Conservation (phyloP, 2,888 invertebrate genomes). For the Drosophila anomalata region DNA sequence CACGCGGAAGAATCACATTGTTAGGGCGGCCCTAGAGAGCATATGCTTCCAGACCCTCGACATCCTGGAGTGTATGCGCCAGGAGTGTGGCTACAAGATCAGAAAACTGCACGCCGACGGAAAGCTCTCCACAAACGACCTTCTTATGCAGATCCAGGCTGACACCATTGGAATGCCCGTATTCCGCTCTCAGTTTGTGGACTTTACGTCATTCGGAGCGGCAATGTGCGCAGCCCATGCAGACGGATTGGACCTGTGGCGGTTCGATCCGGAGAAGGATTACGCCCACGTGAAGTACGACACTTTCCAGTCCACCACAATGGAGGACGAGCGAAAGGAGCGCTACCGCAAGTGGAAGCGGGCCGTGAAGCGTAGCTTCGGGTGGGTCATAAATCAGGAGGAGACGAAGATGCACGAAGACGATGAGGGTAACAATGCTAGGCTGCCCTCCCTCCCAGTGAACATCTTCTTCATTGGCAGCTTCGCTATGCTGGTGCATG, state of each 20-base stretch:
- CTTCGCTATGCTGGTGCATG: constrained; percentile 86
- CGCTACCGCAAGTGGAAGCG: constrained; percentile 97
- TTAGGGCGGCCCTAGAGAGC: constrained; percentile 96
- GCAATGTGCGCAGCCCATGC: constrained; percentile 96
- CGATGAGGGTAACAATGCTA: constrained; percentile 90
- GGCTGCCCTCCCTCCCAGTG: constrained; percentile 91
- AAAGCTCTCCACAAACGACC: constrained; percentile 93
- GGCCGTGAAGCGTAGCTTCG: constrained; percentile 95
- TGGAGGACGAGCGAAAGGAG: constrained; percentile 91
- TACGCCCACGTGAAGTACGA: constrained; percentile 86
- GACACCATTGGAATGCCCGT: constrained; percentile 96
- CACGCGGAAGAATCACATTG: constrained; percentile 96
- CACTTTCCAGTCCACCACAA: constrained; percentile 92
- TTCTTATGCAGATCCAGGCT: constrained; percentile 98
- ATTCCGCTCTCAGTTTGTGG: constrained; percentile 92
- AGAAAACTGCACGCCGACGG: constrained; percentile 96
- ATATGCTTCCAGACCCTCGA: constrained; percentile 98
- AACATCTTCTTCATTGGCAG: constrained; percentile 90
- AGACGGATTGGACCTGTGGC: constrained; percentile 89
- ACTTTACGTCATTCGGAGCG: constrained; percentile 96
- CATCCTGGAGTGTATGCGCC: constrained; percentile 96
- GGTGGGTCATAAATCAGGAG: constrained; percentile 92
- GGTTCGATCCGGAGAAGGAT: constrained; percentile 86
- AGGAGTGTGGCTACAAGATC: constrained; percentile 94
- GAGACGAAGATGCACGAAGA: constrained; percentile 90